phyloP scores from a whole-genome alignment of 2,888 invertebrate genomes.

The Cetonia aurata region DNA sequence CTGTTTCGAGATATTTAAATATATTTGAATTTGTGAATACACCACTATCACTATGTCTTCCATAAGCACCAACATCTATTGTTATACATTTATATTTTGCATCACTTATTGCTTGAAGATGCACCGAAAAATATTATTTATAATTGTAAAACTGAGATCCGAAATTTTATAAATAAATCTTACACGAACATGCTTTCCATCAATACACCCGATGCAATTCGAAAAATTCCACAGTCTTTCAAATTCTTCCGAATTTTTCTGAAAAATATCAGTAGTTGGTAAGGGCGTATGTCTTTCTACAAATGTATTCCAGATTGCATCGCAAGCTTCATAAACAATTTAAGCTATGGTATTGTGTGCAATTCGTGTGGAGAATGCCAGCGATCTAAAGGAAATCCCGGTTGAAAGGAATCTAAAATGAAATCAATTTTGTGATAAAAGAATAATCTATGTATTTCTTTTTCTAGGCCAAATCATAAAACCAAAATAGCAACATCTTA shows the following conservation, averaged over 20 bases:
- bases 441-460: neutral
- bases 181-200: neutral
- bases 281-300: neutral
- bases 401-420: neutral
- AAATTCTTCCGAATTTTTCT: neutral
- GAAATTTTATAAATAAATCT: neutral
- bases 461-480: neutral
- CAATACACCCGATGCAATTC: neutral
- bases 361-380: neutral
- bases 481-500: neutral
- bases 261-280: neutral
- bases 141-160: neutral
- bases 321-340: no score
- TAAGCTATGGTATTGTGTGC: neutral
- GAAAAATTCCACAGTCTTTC: neutral
- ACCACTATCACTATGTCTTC: neutral
- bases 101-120: neutral
- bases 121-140: neutral
- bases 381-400: neutral
- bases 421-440: neutral
- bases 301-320: neutral
- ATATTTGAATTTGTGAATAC: neutral
- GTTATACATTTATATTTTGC: neutral
- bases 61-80: conserved; percentile 2
- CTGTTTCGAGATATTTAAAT: neutral